Percentiles rank a stretch among this genome's conserved stretches.
Conservation (phyloP, 2,113 vertebrate genomes). For the Piliocolobus tephrosceles region DNA sequence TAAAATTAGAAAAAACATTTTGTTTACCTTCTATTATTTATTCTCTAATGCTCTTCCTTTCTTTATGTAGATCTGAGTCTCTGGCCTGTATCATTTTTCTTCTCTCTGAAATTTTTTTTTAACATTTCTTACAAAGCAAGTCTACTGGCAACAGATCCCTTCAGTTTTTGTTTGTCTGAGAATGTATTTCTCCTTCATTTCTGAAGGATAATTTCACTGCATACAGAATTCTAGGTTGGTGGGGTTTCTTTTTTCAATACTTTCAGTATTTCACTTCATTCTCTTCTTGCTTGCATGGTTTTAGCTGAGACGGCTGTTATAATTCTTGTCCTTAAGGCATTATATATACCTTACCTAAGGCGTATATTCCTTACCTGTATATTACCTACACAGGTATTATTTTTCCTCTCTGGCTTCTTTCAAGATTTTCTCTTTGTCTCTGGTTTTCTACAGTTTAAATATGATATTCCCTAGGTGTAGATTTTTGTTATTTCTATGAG, state of each 20-base stretch:
- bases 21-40: background rate
- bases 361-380: background rate
- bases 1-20: background rate
- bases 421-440: background rate
- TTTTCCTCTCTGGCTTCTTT: background rate
- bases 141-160: background rate
- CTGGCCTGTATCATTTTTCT: background rate
- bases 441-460: background rate
- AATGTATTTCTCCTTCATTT: background rate
- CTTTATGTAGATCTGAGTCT: background rate
- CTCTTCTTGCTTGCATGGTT: background rate
- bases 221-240: background rate
- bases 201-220: background rate
- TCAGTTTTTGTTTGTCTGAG: background rate
- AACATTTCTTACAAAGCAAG: background rate
- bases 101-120: background rate
- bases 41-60: background rate
- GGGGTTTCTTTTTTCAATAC: background rate
- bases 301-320: background rate
- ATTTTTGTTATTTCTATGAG: background rate
- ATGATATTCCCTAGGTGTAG: background rate
- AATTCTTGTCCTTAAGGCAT: background rate
- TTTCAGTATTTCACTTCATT: background rate
- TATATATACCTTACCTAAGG: too few species aligned
- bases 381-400: background rate